Evolutionary conservation across 2,113 vertebrate species (phyloP), one percentile per base, ranked within the genome.

Genomic region (Saguinus imperator): DNA sequence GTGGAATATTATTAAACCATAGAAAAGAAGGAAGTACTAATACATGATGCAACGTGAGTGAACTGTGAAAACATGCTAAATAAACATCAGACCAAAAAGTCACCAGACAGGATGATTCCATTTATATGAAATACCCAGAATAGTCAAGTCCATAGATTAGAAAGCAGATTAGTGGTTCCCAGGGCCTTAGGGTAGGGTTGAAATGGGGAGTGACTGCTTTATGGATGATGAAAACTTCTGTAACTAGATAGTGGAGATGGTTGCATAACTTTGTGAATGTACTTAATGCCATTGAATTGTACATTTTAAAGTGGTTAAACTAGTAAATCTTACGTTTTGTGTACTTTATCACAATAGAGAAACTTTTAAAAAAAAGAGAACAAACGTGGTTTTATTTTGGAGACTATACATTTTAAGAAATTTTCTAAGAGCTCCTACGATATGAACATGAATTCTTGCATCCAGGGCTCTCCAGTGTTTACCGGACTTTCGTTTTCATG

Each of bases 341-440:
- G 12, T 58, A 25, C 94, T 81, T 91, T 88, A 81, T 76, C 20
- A 58, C 32, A 84, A 20, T 81, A 89, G 70, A 64, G 66, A 18
- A 40, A 13, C 76, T 48, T 68, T 68, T 68, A n/a, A n/a, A 68
- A 61, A 32, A 58, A 48, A 81, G n/a, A 70, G 35, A 58, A 94
- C 37, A 4, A 43, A 90, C 7, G 9, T 45, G 17, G 25, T 81
- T 96, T 48, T 52, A 70, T 70, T 92, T 93, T 84, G 94, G 75
- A 48, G 43, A 45, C 70, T 87, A 92, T 48, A 50, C 2, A 79
- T 94, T 86, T 89, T 87, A 90, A 94, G 29, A 91, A 79, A 84
- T 27, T 93, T 92, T 84, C 8, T 13, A 12, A 61, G n/a, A 25
- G 4, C 12, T 80, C 9, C 40, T 85, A 13, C 48, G 83, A 72